phyloP scores from a whole-genome alignment of 2,888 invertebrate species.

The Drosophila ustulata region DNA sequence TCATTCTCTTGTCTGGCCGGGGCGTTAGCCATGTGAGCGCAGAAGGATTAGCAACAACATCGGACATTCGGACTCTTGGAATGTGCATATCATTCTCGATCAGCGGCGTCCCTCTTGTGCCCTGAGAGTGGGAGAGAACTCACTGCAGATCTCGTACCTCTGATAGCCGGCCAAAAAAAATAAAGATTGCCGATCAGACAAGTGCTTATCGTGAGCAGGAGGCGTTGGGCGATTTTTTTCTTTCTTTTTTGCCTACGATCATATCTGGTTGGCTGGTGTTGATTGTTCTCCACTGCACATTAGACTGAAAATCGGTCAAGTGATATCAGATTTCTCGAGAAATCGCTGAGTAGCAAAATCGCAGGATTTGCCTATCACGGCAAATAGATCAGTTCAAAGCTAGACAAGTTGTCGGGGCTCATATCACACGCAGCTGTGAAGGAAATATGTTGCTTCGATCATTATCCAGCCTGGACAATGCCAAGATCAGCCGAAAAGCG shows the following conservation, averaged over 20 bases:
- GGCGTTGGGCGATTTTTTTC: constrained; percentile 29
- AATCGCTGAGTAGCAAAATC: constrained; percentile 52
- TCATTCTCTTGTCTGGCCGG: constrained; percentile 50
- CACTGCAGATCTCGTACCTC: constrained; percentile 40
- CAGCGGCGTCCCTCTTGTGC: constrained; percentile 42
- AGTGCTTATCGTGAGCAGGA: constrained; percentile 67
- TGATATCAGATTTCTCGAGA: constrained; percentile 67
- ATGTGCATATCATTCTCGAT: constrained; percentile 77
- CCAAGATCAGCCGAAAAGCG: background rate
- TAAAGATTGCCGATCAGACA: constrained; percentile 72
- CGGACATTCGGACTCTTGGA: constrained; percentile 39
- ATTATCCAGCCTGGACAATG: constrained; percentile 2
- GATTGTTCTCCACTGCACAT: constrained; percentile 35
- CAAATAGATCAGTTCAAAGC: constrained; percentile 47
- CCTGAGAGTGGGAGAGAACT: constrained; percentile 31
- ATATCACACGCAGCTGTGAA: constrained; percentile 35
- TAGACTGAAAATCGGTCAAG: constrained; percentile 48
- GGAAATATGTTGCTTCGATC: background rate
- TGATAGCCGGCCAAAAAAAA: constrained; percentile 30
- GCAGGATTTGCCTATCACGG: constrained; percentile 69
- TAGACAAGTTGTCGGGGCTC: constrained; percentile 55
- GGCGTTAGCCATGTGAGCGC: constrained; percentile 72
- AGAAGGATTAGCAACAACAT: constrained; percentile 64
- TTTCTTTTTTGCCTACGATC: constrained; percentile 24
- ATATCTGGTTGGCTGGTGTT: constrained; percentile 35